Evolutionary conservation across 2,797 vertebrate species (phyloP).

Genomic region (Gambusia yucatana): DNA sequence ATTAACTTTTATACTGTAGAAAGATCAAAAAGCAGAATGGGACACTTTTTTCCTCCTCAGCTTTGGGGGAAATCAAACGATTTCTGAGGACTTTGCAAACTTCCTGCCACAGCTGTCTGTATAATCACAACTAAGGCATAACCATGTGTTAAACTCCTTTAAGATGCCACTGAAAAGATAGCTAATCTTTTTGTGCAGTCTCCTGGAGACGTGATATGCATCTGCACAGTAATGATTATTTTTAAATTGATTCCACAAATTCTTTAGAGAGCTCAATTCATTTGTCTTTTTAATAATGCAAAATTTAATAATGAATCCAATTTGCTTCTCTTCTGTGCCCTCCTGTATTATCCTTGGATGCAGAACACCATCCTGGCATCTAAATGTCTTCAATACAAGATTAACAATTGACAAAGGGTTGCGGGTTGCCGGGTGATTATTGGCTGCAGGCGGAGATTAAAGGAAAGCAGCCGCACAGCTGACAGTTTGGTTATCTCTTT

Average conservation of each 20-base stretch:
- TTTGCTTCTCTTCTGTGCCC: conserved; percentile 78
- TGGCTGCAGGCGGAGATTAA: conserved; percentile 92
- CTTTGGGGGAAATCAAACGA: background rate
- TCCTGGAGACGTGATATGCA: conserved; percentile 45
- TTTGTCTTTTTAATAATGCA: conserved; percentile 88
- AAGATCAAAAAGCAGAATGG: background rate
- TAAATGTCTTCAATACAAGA: conserved; percentile 86
- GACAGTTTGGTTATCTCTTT: conserved; percentile 94
- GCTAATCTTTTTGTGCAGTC: conserved; percentile 45
- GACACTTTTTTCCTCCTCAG: background rate
- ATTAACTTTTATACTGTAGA: background rate
- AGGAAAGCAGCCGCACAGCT: conserved; percentile 87
- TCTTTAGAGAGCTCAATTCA: conserved; percentile 85
- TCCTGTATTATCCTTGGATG: conserved; percentile 83
- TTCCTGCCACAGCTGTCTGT: background rate
- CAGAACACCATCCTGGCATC: conserved; percentile 83
- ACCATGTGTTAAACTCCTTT: conserved; percentile 12
- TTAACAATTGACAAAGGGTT: conserved; percentile 86
- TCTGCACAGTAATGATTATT: conserved; percentile 50
- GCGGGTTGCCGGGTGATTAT: conserved; percentile 87
- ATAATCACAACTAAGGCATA: conserved; percentile 6
- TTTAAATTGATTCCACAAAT: conserved; percentile 78
- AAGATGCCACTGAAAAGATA: conserved; percentile 3
- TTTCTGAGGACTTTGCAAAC: background rate
- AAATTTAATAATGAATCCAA: conserved; percentile 89